Base-by-base conservation (phyloP, 2,888 invertebrate species). In the Dryobota labecula region DNA sequence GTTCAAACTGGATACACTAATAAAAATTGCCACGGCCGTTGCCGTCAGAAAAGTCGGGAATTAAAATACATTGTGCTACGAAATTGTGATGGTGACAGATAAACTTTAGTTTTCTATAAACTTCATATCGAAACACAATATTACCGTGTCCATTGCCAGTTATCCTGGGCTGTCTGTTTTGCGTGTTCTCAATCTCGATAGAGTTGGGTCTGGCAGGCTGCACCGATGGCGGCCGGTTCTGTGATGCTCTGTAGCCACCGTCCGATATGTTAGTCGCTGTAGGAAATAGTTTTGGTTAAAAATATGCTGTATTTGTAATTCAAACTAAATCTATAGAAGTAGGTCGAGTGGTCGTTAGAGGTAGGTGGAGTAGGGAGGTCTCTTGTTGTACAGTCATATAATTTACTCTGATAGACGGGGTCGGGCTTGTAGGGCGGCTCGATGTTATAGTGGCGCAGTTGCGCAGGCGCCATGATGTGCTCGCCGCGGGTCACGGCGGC, bases 401-500 rank as follows among this genome's bases (percentile, higher is more conserved):
- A 87, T 92, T 90, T 53, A 94, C 94, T 83, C 79, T 93, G 94
- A 73, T 94, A 94, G 7, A 93, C 85, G 47, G 92, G 91, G 66
- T 94, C 94, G 3, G 88, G 82, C 47, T 87, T 86, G 73, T 92
- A 89, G 30, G 86, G 78, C 41, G 79, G 79, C 70, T 91, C 90
- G 76, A 89, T 84, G 89, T 93, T 93, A 89, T 93, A 93, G 70
- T 93, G 92, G 15, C 94, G 87, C 80, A 95, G 92, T 86, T 94
- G 95, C 74, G 89, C 90, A 76, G 95, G 94, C 86, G 93, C 92
- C 95, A 95, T 95, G 90, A 95, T 97, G 90, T 98, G 98, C 89
- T 99, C 98, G 64, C 98, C 98, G 89, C 98, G 98, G 62, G 98
- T 98, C 62, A 98, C 97, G 30, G 98, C 99, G 72, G 98, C 97